A percentile compares a stretch with the other conserved stretches of the same genome.
These are phyloP conservation scores for Parnassius smintheus DNA, from an alignment of 2,888 invertebrate genomes.

Conservation along the genomic window DNA sequence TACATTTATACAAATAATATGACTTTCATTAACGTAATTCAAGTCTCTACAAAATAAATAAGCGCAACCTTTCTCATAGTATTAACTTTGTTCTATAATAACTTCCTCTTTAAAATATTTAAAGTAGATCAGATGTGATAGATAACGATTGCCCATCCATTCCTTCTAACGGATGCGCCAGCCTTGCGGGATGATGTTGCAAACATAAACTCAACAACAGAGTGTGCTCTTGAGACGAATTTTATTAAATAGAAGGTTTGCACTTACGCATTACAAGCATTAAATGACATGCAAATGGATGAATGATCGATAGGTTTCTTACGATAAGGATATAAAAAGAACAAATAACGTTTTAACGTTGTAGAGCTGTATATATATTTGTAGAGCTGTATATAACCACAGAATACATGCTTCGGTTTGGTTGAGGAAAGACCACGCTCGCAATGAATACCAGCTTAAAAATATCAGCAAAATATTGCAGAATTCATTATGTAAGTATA, in stretches of 20 bases:
- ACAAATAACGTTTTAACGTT: background rate
- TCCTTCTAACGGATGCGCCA: constrained; percentile 45
- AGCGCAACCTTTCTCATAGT: no score
- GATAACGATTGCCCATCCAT: constrained; percentile 50
- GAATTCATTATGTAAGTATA: background rate
- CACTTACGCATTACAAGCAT: constrained; percentile 3
- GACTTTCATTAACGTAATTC: no score
- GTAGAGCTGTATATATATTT: no score
- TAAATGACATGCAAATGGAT: background rate
- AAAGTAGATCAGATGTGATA: constrained; percentile 46
- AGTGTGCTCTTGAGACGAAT: constrained; percentile 19
- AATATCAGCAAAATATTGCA: background rate
- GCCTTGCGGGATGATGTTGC: constrained; percentile 38
- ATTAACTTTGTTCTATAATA: constrained; percentile 26
- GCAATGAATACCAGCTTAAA: background rate
- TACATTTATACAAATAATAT: no score
- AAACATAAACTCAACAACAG: constrained; percentile 8
- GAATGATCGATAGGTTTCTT: background rate
- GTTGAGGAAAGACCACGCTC: background rate
- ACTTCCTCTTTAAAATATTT: constrained; percentile 42
- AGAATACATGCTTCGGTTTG: no score
- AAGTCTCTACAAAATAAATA: no score
- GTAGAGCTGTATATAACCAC: no score
- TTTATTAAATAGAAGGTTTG: constrained; percentile 14
- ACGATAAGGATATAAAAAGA: background rate